phyloP scores from a whole-genome alignment of 2,888 invertebrate genomes.

The Bruchidius siliquastri region DNA sequence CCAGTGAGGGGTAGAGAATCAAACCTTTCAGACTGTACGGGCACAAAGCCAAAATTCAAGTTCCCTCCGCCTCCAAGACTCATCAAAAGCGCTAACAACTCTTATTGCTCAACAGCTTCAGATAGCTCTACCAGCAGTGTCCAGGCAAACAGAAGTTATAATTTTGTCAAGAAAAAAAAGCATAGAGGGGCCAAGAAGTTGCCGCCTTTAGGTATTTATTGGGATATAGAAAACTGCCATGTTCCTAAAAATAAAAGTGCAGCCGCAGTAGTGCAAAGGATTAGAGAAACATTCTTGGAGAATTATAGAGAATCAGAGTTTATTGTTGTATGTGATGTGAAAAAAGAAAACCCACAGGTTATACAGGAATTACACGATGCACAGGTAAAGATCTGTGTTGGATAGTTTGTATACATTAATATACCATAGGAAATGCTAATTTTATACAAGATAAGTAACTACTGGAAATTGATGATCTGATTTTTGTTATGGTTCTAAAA shows the following conservation, averaged over 20 bases:
- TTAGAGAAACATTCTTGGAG: conserved; percentile 70
- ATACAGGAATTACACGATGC: conserved; percentile 80
- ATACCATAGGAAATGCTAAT: no score
- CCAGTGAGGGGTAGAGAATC: conserved; percentile 11
- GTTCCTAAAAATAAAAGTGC: conserved; percentile 80
- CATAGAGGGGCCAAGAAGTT: conserved; percentile 31
- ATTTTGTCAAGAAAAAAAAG: conserved; percentile 23
- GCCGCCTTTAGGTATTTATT: conserved; percentile 80
- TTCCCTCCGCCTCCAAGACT: conserved; percentile 30
- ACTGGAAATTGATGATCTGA: no score
- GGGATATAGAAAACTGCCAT: conserved; percentile 91
- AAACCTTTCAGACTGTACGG: conserved; percentile 26
- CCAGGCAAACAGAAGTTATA: conserved; percentile 13
- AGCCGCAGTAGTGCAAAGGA: conserved; percentile 68
- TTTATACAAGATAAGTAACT: no score
- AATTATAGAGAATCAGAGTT: conserved; percentile 81
- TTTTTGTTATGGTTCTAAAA: no score
- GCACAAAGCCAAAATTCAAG: conserved; percentile 25
- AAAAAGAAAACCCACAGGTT: conserved; percentile 70
- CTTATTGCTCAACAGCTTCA: conserved; percentile 33
- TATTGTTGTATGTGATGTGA: conserved; percentile 84
- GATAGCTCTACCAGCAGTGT: conserved; percentile 32
- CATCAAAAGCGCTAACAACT: conserved; percentile 35
- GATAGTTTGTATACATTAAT: no score
- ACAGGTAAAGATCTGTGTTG: conserved; percentile 63